Evolutionary conservation across 2,888 invertebrate species (phyloP), one percentile per base, ranked within the genome.

Genomic region (Himalopsyche tibetana): DNA sequence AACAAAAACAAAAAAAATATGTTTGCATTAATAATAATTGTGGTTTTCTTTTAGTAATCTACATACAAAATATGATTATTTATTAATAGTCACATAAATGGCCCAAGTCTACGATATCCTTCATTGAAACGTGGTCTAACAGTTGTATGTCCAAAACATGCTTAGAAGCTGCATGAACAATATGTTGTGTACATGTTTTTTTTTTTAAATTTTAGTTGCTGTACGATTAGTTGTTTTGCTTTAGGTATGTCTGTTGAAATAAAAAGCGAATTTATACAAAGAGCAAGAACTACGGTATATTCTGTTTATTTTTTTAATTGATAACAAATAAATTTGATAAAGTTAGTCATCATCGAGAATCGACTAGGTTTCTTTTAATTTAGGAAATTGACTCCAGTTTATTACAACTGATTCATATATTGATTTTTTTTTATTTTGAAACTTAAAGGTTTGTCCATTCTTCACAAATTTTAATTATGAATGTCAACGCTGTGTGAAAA

Each of bases 81-180:
- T 74, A 74, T 74, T 74, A 36, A 1, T 36, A 28, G 74, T n/a
- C 74, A n/a, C 28, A 38, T 12, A 74, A 5, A 74, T 38, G 74
- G 74, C 4, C 74, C 38, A 15, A 38, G 38, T 74, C 36, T 38
- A 74, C 74, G 5, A 2, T 74, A 4, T 36, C 63, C 8, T 74
- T 74, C 36, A 11, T 38, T 74, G 11, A 69, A 74, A 36, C 15
- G 36, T 74, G 74, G 74, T 28, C 36, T 28, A 5, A 69, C 8
- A 36, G 56, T 69, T 28, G 8, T 69, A 74, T 74, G 74, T 74
- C 38, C 74, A 74, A 74, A 74, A 74, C 74, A 74, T 74, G 74
- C 74, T 74, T 74, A 74, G 74, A 36, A 74, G 74, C 74, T 74
- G 74, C 74, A 74, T 74, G 74, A 74, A 38, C 74, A 74, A 74